phyloP scores from a whole-genome alignment of 2,797 vertebrate species.

The Triplophysa yarkandensis region DNA sequence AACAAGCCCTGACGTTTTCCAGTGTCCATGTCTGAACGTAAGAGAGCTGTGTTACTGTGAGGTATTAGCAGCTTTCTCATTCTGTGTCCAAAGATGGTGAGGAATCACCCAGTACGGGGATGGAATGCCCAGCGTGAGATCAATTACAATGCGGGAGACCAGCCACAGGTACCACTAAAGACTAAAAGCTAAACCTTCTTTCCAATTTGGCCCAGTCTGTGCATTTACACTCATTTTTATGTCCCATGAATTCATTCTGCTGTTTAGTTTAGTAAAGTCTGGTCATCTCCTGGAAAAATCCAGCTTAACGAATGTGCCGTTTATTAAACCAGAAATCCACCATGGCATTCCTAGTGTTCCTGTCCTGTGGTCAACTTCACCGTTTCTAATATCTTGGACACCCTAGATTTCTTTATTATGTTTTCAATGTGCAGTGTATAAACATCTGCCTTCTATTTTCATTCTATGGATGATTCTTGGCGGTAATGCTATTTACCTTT shows the following conservation, averaged over 20 bases:
- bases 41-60: constrained; percentile 16
- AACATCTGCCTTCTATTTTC: background rate
- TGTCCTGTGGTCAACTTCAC: constrained; percentile 43
- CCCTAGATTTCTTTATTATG: background rate
- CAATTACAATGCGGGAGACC: constrained; percentile 48
- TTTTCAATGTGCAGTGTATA: constrained; percentile 13
- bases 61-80: constrained; percentile 36
- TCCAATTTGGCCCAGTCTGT: constrained; percentile 6
- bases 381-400: constrained; percentile 34
- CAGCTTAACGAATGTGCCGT: constrained; percentile 9
- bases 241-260: background rate
- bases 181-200: background rate
- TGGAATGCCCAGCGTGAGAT: constrained; percentile 47
- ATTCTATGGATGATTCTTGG: too few relatives aligned
- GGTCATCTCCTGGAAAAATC: constrained; percentile 32
- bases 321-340: background rate
- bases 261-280: background rate
- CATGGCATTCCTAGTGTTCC: background rate
- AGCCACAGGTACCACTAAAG: constrained; percentile 47
- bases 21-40: constrained; percentile 17
- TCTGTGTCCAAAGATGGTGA: constrained; percentile 54
- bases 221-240: background rate
- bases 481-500: too few relatives aligned
- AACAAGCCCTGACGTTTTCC: background rate
- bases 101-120: constrained; percentile 50